Evolutionary conservation across 2,888 invertebrate genomes (phyloP).

Genomic region (Sphinx pinastri): DNA sequence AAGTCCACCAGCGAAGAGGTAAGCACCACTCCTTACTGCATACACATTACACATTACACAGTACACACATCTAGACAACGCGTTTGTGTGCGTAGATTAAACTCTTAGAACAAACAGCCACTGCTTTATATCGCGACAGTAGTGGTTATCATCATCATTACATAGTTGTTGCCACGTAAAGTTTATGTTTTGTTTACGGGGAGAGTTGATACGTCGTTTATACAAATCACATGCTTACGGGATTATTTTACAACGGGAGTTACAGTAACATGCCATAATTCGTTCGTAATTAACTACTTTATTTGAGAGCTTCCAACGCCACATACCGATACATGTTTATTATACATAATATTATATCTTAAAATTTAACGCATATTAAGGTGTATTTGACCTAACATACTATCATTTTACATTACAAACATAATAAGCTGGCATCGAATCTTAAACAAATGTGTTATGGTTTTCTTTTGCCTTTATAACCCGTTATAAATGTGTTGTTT

Average conservation of each 20-base stretch:
- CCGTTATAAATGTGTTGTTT: conserved; percentile 44
- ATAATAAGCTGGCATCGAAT: neutral
- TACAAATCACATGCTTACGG: conserved; percentile 52
- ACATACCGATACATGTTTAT: conserved; percentile 27
- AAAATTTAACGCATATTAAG: neutral
- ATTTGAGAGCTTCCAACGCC: conserved; percentile 52
- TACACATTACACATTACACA: conserved; percentile 37
- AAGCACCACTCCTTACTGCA: conserved; percentile 53
- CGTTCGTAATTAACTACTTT: conserved; percentile 43
- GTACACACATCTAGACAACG: conserved; percentile 9
- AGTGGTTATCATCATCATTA: conserved; percentile 22
- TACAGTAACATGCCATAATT: conserved; percentile 44
- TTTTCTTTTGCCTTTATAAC: neutral
- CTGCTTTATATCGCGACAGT: conserved; percentile 25
- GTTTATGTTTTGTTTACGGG: conserved; percentile 9
- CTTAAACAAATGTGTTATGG: neutral
- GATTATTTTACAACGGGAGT: conserved; percentile 43
- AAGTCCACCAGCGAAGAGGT: conserved; percentile 98
- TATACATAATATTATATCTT: neutral
- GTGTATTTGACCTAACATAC: conserved; percentile 2
- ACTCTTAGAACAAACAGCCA: conserved; percentile 13
- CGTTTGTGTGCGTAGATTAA: conserved; percentile 19
- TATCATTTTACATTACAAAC: conserved; percentile 7
- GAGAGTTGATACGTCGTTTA: conserved; percentile 38
- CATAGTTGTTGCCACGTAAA: conserved; percentile 18